Evolutionary conservation across 2,113 vertebrate species (phyloP).

Genomic region (Macrotis lagotis): DNA sequence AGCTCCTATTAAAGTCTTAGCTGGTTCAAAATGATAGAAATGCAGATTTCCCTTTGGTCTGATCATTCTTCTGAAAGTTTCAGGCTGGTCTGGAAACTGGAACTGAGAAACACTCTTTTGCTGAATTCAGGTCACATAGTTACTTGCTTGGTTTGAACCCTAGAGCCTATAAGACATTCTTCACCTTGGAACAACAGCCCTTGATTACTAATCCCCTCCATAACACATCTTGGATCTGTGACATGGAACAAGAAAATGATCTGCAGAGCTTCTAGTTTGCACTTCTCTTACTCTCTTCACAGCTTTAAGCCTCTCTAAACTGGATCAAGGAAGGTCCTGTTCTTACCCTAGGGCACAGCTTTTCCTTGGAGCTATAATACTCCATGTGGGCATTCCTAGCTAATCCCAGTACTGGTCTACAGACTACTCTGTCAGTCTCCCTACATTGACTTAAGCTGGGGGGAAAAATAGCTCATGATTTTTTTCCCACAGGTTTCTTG

Average conservation of each 20-base stretch:
- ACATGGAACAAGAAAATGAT: neutral
- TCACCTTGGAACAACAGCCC: neutral
- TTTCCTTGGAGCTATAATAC: neutral
- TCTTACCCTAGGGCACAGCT: neutral
- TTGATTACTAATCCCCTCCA: neutral
- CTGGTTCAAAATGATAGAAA: neutral
- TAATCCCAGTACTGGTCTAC: neutral
- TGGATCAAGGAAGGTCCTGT: neutral
- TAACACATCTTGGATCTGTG: neutral
- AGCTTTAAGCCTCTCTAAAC: neutral
- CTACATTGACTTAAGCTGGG: neutral
- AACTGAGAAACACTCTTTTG: neutral
- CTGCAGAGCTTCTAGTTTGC: neutral
- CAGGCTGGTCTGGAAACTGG: neutral
- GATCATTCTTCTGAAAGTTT: neutral
- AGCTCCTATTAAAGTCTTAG: neutral
- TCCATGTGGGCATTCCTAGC: neutral
- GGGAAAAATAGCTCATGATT: neutral
- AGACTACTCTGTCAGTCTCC: neutral
- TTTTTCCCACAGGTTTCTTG: neutral
- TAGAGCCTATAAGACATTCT: neutral
- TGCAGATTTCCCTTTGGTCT: neutral
- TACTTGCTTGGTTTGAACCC: neutral
- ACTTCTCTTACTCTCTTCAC: neutral
- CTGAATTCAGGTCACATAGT: neutral